These are phyloP conservation scores for Drosophila fuyamai DNA, from an alignment of 1,140 invertebrate genomes.

Conservation along the genomic window DNA sequence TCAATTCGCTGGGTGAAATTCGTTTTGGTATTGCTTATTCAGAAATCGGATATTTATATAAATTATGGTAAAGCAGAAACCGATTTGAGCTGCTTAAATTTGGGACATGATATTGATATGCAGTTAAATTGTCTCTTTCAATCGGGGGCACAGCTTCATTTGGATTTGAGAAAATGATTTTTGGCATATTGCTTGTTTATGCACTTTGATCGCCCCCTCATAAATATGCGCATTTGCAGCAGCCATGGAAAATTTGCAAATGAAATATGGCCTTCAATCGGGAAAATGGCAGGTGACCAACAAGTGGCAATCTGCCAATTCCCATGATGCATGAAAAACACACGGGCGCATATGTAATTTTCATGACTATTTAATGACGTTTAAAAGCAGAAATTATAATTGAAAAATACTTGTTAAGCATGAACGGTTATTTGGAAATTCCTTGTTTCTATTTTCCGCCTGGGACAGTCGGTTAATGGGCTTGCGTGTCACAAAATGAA, in stretches of 20 bases:
- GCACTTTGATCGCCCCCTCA: constrained; percentile 11
- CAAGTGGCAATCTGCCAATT: constrained; percentile 40
- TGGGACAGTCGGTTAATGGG: background rate
- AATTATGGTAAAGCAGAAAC: constrained; percentile 21
- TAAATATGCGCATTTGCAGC: constrained; percentile 50
- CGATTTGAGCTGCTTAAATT: constrained; percentile 12
- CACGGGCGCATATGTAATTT: constrained; percentile 32
- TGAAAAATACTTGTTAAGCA: constrained; percentile 4
- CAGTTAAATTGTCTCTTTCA: constrained; percentile 17
- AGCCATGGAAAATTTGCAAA: constrained; percentile 37
- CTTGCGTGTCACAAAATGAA: constrained; percentile 18
- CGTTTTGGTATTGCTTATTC: constrained; percentile 28
- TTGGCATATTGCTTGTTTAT: constrained; percentile 35
- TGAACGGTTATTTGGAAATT: constrained; percentile 9
- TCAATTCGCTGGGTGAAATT: constrained; percentile 17
- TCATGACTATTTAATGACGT: constrained; percentile 40
- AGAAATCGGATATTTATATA: constrained; percentile 39
- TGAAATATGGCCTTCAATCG: constrained; percentile 47
- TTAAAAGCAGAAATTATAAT: constrained; percentile 31
- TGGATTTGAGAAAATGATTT: constrained; percentile 21
- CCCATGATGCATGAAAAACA: constrained; percentile 15
- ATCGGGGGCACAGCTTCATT: constrained; percentile 4
- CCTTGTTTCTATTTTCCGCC: background rate
- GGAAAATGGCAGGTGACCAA: constrained; percentile 29
- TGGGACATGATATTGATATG: constrained; percentile 16